Evolutionary conservation across 2,888 invertebrate species (phyloP), one percentile per base, ranked within the genome.

Genomic region (Coremacera marginata): DNA sequence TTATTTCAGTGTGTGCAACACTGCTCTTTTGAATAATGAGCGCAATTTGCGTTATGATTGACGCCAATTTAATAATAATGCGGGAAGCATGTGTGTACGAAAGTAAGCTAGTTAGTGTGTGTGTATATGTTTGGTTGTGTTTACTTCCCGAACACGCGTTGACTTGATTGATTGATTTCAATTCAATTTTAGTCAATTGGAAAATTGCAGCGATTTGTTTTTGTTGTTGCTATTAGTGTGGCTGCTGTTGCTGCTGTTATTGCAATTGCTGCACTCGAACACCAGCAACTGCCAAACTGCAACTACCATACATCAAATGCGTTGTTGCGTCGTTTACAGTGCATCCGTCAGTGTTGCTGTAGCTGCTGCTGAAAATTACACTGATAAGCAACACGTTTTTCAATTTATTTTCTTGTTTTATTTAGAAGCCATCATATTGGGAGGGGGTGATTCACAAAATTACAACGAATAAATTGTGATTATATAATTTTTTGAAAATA

Each of bases 111-210:
- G 62, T 44, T 49, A 37, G 73, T 49, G 19, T 75, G 52, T 27
- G 34, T 37, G 5, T 9, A 44, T 72, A 9, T 65, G 71, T 44
- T 2, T 31, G 34, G 57, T 1, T 31, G 70, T 55, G 3, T 65
- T 8, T 52, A 31, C 25, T 25, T 31, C 27, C 16, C 63, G 31
- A 27, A 73, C 49, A 62, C 73, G 63, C 31, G 63, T 63, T 73
- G 73, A 63, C 19, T 73, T 63, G 73, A 76, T 78, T 78, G 78
- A 78, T 78, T 78, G 78, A 78, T 74, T 78, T 78, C 78, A 78
- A 78, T 78, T 76, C 76, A 76, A 75, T 75, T 78, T 78, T 71
- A 78, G 75, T 75, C 55, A 75, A 78, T 76, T 78, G 78, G 68
- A 73, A 78, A 78, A 78, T 78, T 76, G 73, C 78, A 68, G 67